These are phyloP conservation scores for Pristionchus exspectatus DNA, from an alignment of 2,888 invertebrate species.

Conservation along the genomic window DNA sequence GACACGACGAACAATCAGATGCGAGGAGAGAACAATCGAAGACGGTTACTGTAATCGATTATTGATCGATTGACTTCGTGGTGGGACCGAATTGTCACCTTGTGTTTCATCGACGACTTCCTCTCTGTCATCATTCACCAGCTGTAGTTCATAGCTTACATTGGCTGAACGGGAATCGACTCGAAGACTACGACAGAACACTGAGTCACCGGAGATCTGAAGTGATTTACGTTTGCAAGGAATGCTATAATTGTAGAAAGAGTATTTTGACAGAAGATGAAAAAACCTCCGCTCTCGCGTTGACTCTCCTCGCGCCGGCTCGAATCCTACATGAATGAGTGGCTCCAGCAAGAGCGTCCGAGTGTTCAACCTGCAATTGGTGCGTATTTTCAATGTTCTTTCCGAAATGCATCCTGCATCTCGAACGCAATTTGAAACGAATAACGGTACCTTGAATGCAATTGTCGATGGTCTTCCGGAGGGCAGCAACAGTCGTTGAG, in stretches of 20 bases:
- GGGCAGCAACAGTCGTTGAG: slow-evolving; percentile 23
- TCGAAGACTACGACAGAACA: slow-evolving; percentile 21
- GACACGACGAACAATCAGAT: slow-evolving; percentile 96
- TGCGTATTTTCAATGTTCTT: not conserved
- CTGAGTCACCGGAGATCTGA: slow-evolving; percentile 21
- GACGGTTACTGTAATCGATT: slow-evolving; percentile 86
- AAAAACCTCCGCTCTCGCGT: slow-evolving; percentile 79
- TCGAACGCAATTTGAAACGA: not conserved
- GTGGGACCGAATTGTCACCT: slow-evolving; percentile 58
- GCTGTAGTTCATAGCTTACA: slow-evolving; percentile 91
- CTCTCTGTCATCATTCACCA: slow-evolving; percentile 93
- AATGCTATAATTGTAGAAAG: not conserved
- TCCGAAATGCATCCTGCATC: not conserved
- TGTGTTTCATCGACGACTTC: slow-evolving; percentile 92
- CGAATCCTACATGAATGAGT: slow-evolving; percentile 39
- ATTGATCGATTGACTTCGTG: not conserved
- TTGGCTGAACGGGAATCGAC: slow-evolving; percentile 80
- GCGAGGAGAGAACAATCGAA: slow-evolving; percentile 97
- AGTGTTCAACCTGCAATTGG: slow-evolving; percentile 7
- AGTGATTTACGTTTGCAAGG: not conserved
- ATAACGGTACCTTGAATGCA: slow-evolving; percentile 2
- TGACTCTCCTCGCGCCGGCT: slow-evolving; percentile 12
- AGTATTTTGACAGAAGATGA: not conserved
- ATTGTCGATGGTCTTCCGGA: not conserved
- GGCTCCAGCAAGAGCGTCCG: not conserved